Evolutionary conservation across 2,888 invertebrate species (phyloP), one percentile per base, ranked within the genome.

Genomic region (Oligia strigilis): DNA sequence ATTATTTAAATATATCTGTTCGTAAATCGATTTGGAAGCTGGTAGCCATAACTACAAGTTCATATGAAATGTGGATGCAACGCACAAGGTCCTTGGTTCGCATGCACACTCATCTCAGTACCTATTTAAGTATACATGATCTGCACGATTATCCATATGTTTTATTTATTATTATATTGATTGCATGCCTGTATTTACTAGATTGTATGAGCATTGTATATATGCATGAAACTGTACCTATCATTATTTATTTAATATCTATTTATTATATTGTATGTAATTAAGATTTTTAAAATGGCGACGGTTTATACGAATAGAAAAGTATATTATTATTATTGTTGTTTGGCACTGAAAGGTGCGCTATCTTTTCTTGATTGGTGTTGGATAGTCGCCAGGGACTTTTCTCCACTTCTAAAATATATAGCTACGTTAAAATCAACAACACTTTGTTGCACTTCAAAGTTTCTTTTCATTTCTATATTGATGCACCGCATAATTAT

Each of bases 41-140:
- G 92, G 88, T 92, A 92, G 94, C 94, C 94, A 94, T 94, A 94
- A 94, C 94, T 94, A 93, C 94, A 84, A 89, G 82, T 83, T 85
- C 88, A 88, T 90, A 78, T 84, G 85, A 87, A 83, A 89, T 92
- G 92, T 93, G 92, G 78, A 86, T 91, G 92, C 93, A 88, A 91
- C 85, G 93, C 94, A 94, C 94, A 90, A 90, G 92, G 91, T 91
- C 91, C 90, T 89, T 90, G 91, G 92, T 90, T 91, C 90, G 93
- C 94, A 93, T 93, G 92, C 90, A 90, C 88, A 84, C 83, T 86
- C 89, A 88, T 87, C 70, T 84, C 72, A 76, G 72, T 86, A 74
- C 73, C 70, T 80, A 76, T 84, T 86, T 74, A 80, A 86, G 80
- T 87, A 83, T 85, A 87, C 83, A 89, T 83, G 76, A 79, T 82